A percentile compares a stretch with the other conserved stretches of the same genome.
Conservation (phyloP, 2,888 invertebrate species). For the Drosophila cognata region DNA sequence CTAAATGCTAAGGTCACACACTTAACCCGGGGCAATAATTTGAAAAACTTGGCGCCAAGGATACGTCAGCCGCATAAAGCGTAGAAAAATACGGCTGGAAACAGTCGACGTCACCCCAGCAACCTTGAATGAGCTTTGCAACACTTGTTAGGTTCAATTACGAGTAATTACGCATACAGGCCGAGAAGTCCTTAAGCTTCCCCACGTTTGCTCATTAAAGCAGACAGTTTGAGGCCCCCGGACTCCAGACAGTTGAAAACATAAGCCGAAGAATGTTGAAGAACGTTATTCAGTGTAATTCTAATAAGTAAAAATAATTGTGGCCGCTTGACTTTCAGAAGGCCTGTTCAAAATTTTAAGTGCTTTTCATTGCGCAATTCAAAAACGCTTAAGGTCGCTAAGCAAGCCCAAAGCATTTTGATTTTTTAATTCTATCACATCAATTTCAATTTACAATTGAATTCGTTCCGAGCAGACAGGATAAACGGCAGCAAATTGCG, state of each 20-base stretch:
- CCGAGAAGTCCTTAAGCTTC: constrained; percentile 38
- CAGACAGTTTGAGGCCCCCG: constrained; percentile 11
- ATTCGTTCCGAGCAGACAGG: constrained; percentile 11
- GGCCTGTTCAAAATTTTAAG: neutral
- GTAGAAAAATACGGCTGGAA: constrained; percentile 21
- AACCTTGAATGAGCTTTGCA: constrained; percentile 34
- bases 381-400: neutral
- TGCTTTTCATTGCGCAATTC: neutral
- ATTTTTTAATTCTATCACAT: constrained; percentile 21
- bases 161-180: constrained; percentile 38
- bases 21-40: constrained; percentile 57
- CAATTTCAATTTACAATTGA: constrained; percentile 42
- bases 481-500: constrained; percentile 37
- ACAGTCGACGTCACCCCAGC: constrained; percentile 10
- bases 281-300: constrained; percentile 28
- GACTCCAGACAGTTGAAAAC: constrained; percentile 1
- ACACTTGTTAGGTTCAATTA: constrained; percentile 59
- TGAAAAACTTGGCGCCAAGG: constrained; percentile 57
- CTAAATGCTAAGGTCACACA: constrained; percentile 55
- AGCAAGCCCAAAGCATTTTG: constrained; percentile 25
- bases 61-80: constrained; percentile 18
- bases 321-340: neutral
- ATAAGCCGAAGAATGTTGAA: constrained; percentile 8
- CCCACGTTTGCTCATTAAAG: constrained; percentile 48
- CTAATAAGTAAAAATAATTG: constrained; percentile 13